Evolutionary conservation across 1,140 invertebrate genomes (phyloP).

Genomic region (Procambarus clarkii): DNA sequence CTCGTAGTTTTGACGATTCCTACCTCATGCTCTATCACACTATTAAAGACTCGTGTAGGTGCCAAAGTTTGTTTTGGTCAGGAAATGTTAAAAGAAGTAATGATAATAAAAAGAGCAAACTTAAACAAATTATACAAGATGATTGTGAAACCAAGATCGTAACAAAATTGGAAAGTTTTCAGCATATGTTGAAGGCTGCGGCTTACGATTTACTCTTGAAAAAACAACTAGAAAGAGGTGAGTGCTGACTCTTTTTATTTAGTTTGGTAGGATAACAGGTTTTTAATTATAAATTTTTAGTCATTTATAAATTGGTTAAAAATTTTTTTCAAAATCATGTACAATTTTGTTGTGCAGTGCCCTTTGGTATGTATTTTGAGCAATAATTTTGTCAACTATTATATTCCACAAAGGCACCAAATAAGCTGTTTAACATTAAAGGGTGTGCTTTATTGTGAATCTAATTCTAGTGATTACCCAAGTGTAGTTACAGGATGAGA

Average conservation of each 20-base stretch:
- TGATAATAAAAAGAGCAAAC: background rate
- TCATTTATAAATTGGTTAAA: no score
- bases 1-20: background rate
- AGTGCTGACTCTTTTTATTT: background rate
- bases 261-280: background rate
- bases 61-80: background rate
- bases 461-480: no score
- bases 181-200: background rate
- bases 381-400: no score
- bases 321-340: no score
- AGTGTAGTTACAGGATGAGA: no score
- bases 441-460: no score
- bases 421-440: no score
- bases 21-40: background rate
- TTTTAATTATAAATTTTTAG: no score
- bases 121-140: no score
- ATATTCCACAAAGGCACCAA: no score
- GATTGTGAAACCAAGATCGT: background rate
- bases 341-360: no score
- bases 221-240: slow-evolving; percentile 4
- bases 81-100: background rate
- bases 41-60: background rate
- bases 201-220: background rate
- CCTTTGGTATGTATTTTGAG: no score
- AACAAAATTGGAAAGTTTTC: background rate